phyloP scores from a whole-genome alignment of 2,888 invertebrate species.

The Drosophila neutralis region DNA sequence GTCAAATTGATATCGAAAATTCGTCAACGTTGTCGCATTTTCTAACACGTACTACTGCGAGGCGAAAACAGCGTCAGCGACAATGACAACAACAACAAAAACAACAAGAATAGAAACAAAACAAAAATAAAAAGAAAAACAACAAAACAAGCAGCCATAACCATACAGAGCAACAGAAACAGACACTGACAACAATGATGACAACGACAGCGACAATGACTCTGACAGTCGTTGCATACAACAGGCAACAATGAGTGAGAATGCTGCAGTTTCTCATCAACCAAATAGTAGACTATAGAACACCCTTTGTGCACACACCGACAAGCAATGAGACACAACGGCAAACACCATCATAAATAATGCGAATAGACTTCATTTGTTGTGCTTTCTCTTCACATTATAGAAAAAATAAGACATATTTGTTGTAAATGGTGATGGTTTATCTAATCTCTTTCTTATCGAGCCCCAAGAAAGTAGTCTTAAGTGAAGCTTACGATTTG shows the following conservation, averaged over 20 bases:
- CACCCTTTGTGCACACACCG: conserved; percentile 5
- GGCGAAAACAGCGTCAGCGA: conserved; percentile 10
- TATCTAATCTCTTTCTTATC: not conserved
- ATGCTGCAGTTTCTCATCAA: conserved; percentile 4
- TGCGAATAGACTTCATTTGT: not conserved
- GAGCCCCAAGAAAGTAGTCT: not conserved
- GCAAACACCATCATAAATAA: not conserved
- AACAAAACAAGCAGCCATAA: conserved; percentile 11
- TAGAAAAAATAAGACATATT: not conserved
- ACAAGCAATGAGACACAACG: not conserved
- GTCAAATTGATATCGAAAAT: conserved; percentile 54
- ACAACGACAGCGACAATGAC: conserved; percentile 35
- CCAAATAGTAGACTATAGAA: not conserved
- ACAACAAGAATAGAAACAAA: not conserved
- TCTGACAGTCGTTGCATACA: conserved; percentile 24
- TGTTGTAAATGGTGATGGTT: not conserved
- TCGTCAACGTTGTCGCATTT: conserved; percentile 40
- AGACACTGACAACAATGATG: conserved; percentile 33
- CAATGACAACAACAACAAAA: not conserved
- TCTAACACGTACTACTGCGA: conserved; percentile 41
- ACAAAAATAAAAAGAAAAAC: not conserved
- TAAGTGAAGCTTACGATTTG: not conserved
- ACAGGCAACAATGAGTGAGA: conserved; percentile 11
- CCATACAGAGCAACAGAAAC: conserved; percentile 16
- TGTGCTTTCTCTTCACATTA: not conserved